Percentiles rank a stretch among this genome's conserved stretches.
phyloP scores from a whole-genome alignment of 1,140 invertebrate species.

The Scaptomyza montana region DNA sequence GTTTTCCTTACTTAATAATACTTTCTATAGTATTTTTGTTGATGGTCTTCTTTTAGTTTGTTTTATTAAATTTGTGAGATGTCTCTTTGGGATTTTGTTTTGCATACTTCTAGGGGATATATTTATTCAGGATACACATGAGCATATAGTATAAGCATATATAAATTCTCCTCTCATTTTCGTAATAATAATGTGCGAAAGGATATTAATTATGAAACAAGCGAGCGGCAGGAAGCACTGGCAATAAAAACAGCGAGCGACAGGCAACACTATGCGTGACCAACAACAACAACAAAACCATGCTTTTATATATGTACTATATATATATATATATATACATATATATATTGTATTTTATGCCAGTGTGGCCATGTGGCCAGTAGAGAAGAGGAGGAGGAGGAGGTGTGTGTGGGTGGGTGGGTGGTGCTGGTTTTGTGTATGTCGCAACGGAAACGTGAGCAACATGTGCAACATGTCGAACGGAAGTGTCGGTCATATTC shows the following conservation, averaged over 20 bases:
- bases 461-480: conserved; percentile 82
- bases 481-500: conserved; percentile 81
- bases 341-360: conserved; percentile 72
- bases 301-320: conserved; percentile 24
- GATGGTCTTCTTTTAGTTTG: no score
- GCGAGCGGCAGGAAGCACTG: conserved; percentile 69
- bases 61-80: not conserved
- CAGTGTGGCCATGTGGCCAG: conserved; percentile 42
- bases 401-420: not conserved
- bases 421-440: conserved; percentile 26
- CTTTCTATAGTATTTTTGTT: no score
- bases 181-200: conserved; percentile 82
- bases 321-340: no score
- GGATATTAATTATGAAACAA: conserved; percentile 83
- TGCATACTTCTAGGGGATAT: not conserved
- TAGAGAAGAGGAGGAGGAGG: conserved; percentile 9
- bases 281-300: conserved; percentile 66
- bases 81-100: not conserved
- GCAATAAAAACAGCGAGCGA: conserved; percentile 80
- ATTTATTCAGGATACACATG: not conserved
- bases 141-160: conserved; percentile 32
- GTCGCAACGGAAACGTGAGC: conserved; percentile 72
- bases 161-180: conserved; percentile 59
- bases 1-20: no score
- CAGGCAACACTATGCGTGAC: conserved; percentile 74